phyloP scores from a whole-genome alignment of 2,797 vertebrate genomes.

The Tragopan temminckii region DNA sequence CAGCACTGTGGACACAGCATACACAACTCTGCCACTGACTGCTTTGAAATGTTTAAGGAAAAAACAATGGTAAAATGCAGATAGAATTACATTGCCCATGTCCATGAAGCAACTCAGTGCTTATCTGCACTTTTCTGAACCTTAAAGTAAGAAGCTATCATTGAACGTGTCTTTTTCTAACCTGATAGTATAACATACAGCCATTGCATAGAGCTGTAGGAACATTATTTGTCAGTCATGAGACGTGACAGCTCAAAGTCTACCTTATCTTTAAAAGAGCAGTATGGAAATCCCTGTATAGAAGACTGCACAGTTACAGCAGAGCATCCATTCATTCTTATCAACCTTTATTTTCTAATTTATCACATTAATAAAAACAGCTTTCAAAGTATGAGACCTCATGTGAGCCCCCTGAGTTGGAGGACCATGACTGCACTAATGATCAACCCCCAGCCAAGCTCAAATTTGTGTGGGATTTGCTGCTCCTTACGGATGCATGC shows the following conservation, averaged over 20 bases:
- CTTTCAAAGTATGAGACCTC: not conserved
- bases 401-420: too few species aligned
- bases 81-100: not conserved
- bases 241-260: not conserved
- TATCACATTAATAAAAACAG: not conserved
- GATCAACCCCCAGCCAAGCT: too few species aligned
- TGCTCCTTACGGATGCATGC: too few species aligned
- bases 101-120: not conserved
- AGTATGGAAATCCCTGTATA: not conserved
- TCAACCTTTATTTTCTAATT: not conserved
- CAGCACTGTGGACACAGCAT: accelerated
- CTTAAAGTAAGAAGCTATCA: not conserved
- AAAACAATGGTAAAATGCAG: not conserved
- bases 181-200: not conserved
- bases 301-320: not conserved
- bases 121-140: not conserved
- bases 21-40: not conserved
- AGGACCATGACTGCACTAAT: too few species aligned
- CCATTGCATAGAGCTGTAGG: not conserved
- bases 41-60: not conserved
- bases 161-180: not conserved
- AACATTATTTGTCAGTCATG: not conserved
- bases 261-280: not conserved
- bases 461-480: too few species aligned
- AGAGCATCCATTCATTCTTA: not conserved